Conservation (phyloP, 2,797 vertebrate species). For the Tarsius wallacei region DNA sequence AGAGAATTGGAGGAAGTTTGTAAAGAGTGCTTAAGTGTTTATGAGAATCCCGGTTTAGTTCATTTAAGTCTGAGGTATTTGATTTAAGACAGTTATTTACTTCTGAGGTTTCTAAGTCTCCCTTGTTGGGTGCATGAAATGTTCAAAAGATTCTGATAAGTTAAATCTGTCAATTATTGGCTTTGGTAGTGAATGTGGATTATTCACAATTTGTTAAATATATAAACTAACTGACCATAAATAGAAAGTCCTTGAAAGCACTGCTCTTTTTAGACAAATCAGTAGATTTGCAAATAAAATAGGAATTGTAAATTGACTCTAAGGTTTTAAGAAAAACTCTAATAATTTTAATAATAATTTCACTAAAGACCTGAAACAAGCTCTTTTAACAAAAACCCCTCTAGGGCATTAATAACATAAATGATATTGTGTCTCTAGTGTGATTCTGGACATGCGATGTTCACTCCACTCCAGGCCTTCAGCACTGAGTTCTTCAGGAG, state of each 20-base stretch:
- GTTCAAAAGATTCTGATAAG: not conserved
- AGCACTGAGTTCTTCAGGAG: not conserved
- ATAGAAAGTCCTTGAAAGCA: not conserved
- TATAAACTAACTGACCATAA: not conserved
- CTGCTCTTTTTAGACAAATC: not conserved
- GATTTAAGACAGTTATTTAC: not conserved
- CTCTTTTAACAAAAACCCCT: not conserved
- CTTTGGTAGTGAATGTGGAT: not conserved
- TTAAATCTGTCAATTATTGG: conserved; percentile 10
- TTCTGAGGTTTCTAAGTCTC: not conserved
- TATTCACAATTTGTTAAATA: not conserved
- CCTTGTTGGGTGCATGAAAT: not conserved
- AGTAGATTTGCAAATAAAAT: conserved; percentile 47
- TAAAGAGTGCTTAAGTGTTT: not conserved
- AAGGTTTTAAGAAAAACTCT: conserved; percentile 6
- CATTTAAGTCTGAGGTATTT: not conserved
- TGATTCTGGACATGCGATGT: not conserved
- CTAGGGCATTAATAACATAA: not conserved
- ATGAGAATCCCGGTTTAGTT: not conserved
- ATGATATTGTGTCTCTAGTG: not conserved
- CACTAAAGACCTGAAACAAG: not conserved
- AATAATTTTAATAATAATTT: conserved; percentile 47
- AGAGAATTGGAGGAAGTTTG: not conserved
- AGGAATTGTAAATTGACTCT: not conserved
- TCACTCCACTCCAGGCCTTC: not conserved